Percentiles rank a stretch among this genome's conserved stretches.
phyloP scores from a whole-genome alignment of 1,140 invertebrate genomes.

The Pygmarrhopalites habei region DNA sequence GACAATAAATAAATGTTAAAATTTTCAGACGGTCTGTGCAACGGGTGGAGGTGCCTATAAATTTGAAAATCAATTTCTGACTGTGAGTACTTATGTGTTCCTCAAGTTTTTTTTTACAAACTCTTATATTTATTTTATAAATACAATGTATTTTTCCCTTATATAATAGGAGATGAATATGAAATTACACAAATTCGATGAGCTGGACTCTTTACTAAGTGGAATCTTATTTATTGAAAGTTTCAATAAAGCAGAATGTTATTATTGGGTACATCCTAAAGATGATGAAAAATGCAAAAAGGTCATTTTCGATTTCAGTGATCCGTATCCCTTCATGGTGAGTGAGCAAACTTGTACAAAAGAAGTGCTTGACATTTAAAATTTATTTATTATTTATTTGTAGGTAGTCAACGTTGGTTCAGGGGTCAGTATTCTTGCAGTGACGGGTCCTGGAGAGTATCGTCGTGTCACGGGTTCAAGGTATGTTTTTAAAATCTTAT shows the following conservation, averaged over 20 bases:
- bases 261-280: constrained; percentile 79
- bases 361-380: too few species aligned
- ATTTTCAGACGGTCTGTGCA: constrained; percentile 93
- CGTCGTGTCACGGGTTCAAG: constrained; percentile 92
- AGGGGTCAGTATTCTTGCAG: constrained; percentile 90
- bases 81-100: background rate
- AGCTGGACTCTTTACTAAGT: constrained; percentile 87
- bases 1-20: too few species aligned
- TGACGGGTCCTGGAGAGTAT: constrained; percentile 83
- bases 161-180: constrained; percentile 80
- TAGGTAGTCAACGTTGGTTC: constrained; percentile 93
- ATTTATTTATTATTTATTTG: too few species aligned
- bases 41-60: constrained; percentile 97
- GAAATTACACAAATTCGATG: constrained; percentile 90
- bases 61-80: constrained; percentile 86
- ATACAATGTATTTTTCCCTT: too few species aligned
- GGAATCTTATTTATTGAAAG: constrained; percentile 92
- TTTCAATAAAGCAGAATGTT: constrained; percentile 83
- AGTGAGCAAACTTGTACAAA: too few species aligned
- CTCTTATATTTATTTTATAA: too few species aligned
- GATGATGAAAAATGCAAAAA: constrained; percentile 62
- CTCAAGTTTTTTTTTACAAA: too few species aligned
- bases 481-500: too few species aligned
- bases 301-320: constrained; percentile 73
- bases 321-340: constrained; percentile 90